Base-by-base conservation (phyloP, 2,888 invertebrate genomes). In the Machimus atricapillus region DNA sequence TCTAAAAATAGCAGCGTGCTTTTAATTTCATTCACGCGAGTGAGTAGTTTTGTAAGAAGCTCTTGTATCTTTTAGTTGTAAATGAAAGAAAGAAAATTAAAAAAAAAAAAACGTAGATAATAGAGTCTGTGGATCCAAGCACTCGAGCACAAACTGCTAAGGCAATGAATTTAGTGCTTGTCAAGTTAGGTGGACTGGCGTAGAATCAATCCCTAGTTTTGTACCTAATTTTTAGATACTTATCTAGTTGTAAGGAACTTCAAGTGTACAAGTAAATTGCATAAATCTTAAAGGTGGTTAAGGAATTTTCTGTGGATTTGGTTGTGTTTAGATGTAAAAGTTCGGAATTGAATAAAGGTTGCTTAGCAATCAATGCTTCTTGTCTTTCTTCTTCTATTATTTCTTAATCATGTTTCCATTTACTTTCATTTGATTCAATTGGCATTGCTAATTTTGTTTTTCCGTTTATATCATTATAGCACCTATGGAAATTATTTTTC, bases 191-290 rank as follows among this genome's bases (percentile, higher is more conserved):
- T 79, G 79, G 52, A 79, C n/a, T 79, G 27, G 31, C 66, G 19
- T 56, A 66, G 23, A 52, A 56, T 31, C 23, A 27, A 46, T 8
- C 14, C 79, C n/a, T 16, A 31, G 14, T 79, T 79, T 79, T 79
- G 46, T 79, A 79, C 79, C 52, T 79, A 79, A 52, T 79, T 78
- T 78, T 40, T 40, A 79, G 27, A 79, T 52, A 27, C 66, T 23
- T 66, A 66, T 66, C 23, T 79, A 79, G 23, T 79, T 79, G 31
- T 27, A 19, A 79, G 37, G 14, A 0, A 34, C 31, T 79, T 31
- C 31, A 79, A 79, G 52, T 79, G 79, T 79, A 79, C n/a, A 79
- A 79, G 79, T 79, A 79, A 79, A 79, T 79, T 79, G 79, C 79
- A 79, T 79, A 79, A 27, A 79, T 79, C 31, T 52, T 66, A 23